A percentile compares a stretch with the other conserved stretches of the same genome.
Evolutionary conservation across 2,797 vertebrate genomes (phyloP).

Genomic region (Salmo trutta): DNA sequence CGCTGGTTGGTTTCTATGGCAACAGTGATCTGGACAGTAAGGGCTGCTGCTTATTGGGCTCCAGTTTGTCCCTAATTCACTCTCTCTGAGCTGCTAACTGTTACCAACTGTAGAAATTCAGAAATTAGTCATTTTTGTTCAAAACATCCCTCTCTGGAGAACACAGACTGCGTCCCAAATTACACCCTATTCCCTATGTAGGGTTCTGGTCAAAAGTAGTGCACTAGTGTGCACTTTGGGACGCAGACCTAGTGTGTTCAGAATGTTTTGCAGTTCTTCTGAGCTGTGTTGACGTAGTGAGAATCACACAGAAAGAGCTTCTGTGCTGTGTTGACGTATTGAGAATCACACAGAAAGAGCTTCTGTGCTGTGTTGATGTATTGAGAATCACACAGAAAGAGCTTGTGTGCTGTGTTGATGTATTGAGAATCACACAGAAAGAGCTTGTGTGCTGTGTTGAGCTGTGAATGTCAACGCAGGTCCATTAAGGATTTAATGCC

Average conservation of each 20-base stretch:
- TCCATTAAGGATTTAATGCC: neutral
- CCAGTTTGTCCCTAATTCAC: constrained; percentile 35
- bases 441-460: neutral
- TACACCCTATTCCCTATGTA: neutral
- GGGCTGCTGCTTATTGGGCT: constrained; percentile 17
- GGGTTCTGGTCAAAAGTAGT: neutral
- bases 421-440: neutral
- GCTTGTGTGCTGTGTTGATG: neutral
- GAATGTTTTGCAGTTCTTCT: neutral
- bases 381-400: neutral
- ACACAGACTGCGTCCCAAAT: neutral
- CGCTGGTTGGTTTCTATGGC: constrained; percentile 62
- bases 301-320: neutral
- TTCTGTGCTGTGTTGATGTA: neutral
- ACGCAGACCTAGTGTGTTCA: neutral
- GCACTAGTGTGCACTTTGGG: neutral
- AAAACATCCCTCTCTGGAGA: neutral
- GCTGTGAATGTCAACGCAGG: neutral
- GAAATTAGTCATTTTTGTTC: neutral
- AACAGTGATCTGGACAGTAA: constrained; percentile 46
- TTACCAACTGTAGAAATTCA: neutral
- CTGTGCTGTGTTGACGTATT: neutral
- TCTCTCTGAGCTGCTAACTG: constrained; percentile 18
- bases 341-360: neutral
- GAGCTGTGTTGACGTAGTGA: neutral